These are phyloP conservation scores for Dendroctonus valens DNA, from an alignment of 1,140 invertebrate genomes.

Conservation along the genomic window DNA sequence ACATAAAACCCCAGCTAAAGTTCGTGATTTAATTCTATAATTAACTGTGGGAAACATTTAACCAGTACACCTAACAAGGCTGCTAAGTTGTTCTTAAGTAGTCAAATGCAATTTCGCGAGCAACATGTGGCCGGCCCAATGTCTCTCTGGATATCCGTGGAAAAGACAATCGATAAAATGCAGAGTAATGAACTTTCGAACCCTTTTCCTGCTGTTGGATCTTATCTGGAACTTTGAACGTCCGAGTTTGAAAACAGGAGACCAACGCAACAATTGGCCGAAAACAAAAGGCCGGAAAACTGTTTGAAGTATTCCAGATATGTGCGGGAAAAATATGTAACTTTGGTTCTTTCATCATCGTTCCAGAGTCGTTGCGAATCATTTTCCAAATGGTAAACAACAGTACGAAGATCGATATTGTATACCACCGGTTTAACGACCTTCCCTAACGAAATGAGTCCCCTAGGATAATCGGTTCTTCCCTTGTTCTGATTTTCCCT, in stretches of 20 bases:
- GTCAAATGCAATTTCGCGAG: not conserved
- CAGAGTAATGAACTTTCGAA: slow-evolving; percentile 32
- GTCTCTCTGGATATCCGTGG: slow-evolving; percentile 12
- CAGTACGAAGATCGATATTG: slow-evolving; percentile 6
- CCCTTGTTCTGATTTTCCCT: slow-evolving; percentile 12
- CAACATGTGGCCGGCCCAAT: slow-evolving; percentile 18
- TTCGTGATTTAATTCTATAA: no score
- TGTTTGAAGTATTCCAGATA: no score
- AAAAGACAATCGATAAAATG: slow-evolving; percentile 30
- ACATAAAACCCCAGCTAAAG: no score
- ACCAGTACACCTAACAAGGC: no score
- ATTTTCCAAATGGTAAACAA: not conserved
- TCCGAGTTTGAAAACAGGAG: no score
- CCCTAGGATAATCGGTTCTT: not conserved
- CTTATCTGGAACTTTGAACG: not conserved
- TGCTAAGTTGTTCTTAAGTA: no score
- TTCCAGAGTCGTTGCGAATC: not conserved
- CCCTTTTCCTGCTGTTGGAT: slow-evolving; percentile 11
- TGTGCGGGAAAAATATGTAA: no score
- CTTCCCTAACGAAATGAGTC: slow-evolving; percentile 19
- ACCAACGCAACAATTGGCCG: no score
- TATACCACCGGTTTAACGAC: slow-evolving; percentile 14
- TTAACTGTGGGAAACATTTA: no score
- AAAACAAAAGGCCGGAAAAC: no score
- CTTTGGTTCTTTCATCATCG: no score